Conservation (phyloP, 2,888 invertebrate species). For the Eupeodes latifasciatus region DNA sequence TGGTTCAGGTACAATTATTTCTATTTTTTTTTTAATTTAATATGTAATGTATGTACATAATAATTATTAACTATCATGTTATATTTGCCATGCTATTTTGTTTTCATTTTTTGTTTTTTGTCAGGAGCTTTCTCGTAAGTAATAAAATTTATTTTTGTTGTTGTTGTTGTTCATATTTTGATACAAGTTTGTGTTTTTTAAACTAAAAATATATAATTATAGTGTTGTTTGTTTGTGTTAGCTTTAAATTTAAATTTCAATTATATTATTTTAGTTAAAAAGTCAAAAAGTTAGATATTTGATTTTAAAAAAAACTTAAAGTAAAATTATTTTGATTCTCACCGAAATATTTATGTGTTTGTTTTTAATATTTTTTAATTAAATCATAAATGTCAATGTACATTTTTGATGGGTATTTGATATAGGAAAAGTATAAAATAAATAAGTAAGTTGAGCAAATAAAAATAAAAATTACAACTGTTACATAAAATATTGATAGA, state of each 20-base stretch:
- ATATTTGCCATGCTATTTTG: conserved; percentile 67
- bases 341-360: not conserved
- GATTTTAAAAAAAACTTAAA: conserved; percentile 24
- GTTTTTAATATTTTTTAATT: too few species aligned
- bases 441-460: too few species aligned
- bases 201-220: not conserved
- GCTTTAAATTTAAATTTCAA: not conserved
- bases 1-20: conserved; percentile 76
- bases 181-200: not conserved
- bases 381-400: too few species aligned
- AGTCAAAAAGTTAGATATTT: not conserved
- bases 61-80: conserved; percentile 68
- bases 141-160: conserved; percentile 29
- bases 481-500: too few species aligned
- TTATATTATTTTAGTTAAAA: not conserved
- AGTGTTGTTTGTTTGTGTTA: conserved; percentile 2
- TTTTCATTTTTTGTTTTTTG: conserved; percentile 29
- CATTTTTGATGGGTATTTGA: too few species aligned
- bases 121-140: conserved; percentile 64
- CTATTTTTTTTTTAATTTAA: conserved; percentile 58
- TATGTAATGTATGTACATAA: conserved; percentile 52
- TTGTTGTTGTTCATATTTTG: conserved; percentile 3
- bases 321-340: conserved; percentile 29
- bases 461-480: too few species aligned
- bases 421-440: too few species aligned